A percentile compares a stretch with the other conserved stretches of the same genome.
These are phyloP conservation scores for Andricus grossulariae DNA, from an alignment of 1,140 invertebrate species.

Conservation along the genomic window DNA sequence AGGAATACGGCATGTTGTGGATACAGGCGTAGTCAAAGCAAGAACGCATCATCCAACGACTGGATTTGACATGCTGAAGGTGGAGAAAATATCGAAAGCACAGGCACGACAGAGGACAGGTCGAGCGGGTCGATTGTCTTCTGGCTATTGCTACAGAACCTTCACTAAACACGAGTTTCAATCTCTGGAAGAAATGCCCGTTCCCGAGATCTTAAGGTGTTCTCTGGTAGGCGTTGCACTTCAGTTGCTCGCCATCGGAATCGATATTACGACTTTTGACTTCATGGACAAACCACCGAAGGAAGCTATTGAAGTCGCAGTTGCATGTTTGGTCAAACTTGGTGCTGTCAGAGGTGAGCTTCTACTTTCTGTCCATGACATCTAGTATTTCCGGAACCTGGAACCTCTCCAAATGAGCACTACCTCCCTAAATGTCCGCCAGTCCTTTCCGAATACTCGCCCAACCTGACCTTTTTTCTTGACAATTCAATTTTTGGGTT, in stretches of 20 bases:
- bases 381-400: no score
- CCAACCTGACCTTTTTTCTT: no score
- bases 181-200: conserved; percentile 81
- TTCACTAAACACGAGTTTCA: conserved; percentile 87
- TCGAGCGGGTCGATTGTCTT: conserved; percentile 89
- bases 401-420: no score
- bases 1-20: conserved; percentile 95
- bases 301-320: conserved; percentile 82
- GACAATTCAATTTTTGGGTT: no score
- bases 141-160: conserved; percentile 89
- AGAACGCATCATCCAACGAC: conserved; percentile 88
- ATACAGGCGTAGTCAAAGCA: conserved; percentile 95
- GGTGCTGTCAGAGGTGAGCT: conserved; percentile 81
- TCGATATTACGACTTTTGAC: conserved; percentile 90
- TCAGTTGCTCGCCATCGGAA: conserved; percentile 89
- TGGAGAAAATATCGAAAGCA: conserved; percentile 91
- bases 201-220: conserved; percentile 92
- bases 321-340: conserved; percentile 84
- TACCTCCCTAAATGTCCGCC: no score
- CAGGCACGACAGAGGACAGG: conserved; percentile 95
- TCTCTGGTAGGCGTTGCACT: conserved; percentile 86
- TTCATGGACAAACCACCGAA: conserved; percentile 92
- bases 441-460: no score
- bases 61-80: conserved; percentile 89
- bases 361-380: not conserved